phyloP scores from a whole-genome alignment of 2,888 invertebrate species.

The Euspilapteryx auroguttella region DNA sequence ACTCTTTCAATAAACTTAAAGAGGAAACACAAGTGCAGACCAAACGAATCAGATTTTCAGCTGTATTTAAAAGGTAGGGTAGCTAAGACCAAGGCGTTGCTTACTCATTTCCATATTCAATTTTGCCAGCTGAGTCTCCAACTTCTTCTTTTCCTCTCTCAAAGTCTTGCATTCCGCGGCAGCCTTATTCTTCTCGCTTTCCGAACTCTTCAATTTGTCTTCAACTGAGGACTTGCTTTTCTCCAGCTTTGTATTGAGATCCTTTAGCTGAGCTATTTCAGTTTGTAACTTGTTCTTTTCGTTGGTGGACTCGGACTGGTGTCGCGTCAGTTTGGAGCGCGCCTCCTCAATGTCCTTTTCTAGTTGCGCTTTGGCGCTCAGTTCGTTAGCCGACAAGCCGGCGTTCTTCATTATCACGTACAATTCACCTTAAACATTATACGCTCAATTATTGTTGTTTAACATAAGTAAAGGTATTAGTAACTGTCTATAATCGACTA shows the following conservation, averaged over 20 bases:
- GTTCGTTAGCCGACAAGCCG: constrained; percentile 51
- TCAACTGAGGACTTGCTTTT: constrained; percentile 35
- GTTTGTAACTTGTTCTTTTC: constrained; percentile 52
- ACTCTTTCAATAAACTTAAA: no score
- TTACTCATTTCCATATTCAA: constrained; percentile 64
- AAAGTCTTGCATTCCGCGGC: constrained; percentile 51
- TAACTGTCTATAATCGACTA: no score
- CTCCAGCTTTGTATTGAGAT: constrained; percentile 45
- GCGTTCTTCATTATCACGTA: constrained; percentile 63
- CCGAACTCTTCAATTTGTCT: constrained; percentile 27
- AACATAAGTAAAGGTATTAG: no score
- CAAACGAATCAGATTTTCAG: no score
- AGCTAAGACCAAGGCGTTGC: no score
- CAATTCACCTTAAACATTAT: constrained; percentile 50
- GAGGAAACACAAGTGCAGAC: no score
- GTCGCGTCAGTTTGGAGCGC: constrained; percentile 46
- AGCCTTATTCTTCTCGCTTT: constrained; percentile 38
- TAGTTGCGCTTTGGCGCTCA: constrained; percentile 40
- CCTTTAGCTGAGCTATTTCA: constrained; percentile 54
- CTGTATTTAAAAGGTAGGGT: no score
- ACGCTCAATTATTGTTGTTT: constrained; percentile 5
- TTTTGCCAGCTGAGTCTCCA: constrained; percentile 62
- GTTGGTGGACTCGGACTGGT: constrained; percentile 51
- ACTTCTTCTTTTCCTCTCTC: constrained; percentile 65
- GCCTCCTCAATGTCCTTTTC: constrained; percentile 58